These are phyloP conservation scores for Hystrix brachyura DNA, from an alignment of 2,113 vertebrate genomes.

Conservation along the genomic window DNA sequence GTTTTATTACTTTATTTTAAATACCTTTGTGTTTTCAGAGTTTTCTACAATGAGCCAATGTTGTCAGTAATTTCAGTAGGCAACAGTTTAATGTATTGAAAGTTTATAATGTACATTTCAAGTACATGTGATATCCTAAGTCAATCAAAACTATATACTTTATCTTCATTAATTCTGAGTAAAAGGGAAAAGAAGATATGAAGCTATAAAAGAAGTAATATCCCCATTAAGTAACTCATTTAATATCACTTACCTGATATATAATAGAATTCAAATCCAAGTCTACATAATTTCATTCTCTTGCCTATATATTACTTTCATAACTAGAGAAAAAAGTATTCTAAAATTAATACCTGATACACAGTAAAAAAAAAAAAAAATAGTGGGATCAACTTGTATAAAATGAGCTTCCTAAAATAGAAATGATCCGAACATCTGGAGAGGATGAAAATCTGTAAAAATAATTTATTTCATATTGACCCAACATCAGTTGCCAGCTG, in stretches of 20 bases:
- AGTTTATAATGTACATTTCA: background rate
- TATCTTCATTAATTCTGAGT: conserved; percentile 10
- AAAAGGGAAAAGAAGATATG: background rate
- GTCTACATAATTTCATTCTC: background rate
- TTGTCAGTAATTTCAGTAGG: background rate
- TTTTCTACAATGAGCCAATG: background rate
- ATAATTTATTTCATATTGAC: background rate
- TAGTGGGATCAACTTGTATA: background rate
- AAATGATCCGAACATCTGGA: background rate
- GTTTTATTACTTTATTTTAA: conserved; percentile 18
- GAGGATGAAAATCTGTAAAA: conserved; percentile 21
- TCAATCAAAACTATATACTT: background rate
- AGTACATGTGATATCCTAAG: background rate
- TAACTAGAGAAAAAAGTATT: conserved; percentile 27
- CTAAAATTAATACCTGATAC: conserved; percentile 23
- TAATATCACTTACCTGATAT: background rate
- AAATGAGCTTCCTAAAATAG: conserved; percentile 45
- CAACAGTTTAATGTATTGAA: background rate
- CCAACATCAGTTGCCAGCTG: background rate
- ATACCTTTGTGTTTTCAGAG: background rate
- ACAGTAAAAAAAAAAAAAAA: background rate
- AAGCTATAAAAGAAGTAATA: background rate
- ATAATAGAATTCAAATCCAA: background rate
- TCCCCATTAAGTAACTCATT: background rate
- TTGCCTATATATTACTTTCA: background rate